Conservation (phyloP, 2,113 vertebrate species). For the Malaclemys terrapin region DNA sequence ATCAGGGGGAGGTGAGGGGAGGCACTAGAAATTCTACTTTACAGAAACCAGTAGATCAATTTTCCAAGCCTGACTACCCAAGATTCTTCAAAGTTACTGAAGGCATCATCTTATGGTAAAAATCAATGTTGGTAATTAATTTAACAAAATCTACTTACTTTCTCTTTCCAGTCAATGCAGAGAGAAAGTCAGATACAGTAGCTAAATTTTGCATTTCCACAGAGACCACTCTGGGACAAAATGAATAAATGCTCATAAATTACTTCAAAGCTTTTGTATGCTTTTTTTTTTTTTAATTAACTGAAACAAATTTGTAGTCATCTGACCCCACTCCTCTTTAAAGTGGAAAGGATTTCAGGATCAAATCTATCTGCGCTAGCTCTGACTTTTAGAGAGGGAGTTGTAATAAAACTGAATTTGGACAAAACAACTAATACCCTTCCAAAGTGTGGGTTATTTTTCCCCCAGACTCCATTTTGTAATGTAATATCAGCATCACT, state of each 20-base stretch:
- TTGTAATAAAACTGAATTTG: accelerated
- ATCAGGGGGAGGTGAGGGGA: slow-evolving; percentile 14
- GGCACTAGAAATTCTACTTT: neutral
- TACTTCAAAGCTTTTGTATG: slow-evolving; percentile 47
- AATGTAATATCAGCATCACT: neutral
- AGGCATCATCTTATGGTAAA: slow-evolving; percentile 47
- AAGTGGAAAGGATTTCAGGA: neutral
- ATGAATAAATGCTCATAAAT: slow-evolving; percentile 62
- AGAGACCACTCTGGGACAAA: slow-evolving; percentile 63
- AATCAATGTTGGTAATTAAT: slow-evolving; percentile 71
- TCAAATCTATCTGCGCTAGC: neutral
- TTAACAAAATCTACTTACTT: slow-evolving; percentile 32
- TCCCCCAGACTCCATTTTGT: neutral
- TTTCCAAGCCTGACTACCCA: slow-evolving; percentile 30
- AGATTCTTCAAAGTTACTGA: slow-evolving; percentile 43
- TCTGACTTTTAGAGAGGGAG: accelerated
- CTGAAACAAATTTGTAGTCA: slow-evolving; percentile 60
- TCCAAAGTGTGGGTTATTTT: neutral
- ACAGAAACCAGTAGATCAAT: slow-evolving; percentile 45
- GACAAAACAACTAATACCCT: neutral
- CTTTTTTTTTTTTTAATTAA: slow-evolving; percentile 73
- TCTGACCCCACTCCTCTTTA: slow-evolving; percentile 13
- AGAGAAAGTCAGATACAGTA: slow-evolving; percentile 28
- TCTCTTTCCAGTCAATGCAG: slow-evolving; percentile 10
- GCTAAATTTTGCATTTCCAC: slow-evolving; percentile 45